Evolutionary conservation across 2,888 invertebrate species (phyloP).

Genomic region (Sarcophaga carnaria): DNA sequence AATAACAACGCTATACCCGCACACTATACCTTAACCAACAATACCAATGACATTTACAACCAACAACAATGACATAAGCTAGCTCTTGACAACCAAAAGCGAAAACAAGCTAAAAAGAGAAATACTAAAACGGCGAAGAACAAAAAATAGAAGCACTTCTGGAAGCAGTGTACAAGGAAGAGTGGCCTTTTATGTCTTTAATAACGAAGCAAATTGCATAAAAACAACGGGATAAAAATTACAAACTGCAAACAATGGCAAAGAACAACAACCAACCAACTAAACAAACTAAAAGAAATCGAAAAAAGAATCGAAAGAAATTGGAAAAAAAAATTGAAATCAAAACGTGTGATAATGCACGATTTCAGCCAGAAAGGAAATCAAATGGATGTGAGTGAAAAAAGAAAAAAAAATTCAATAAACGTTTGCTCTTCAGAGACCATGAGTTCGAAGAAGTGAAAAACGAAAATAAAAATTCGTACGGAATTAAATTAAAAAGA

Average conservation of each 20-base stretch:
- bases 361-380: slow-evolving; percentile 1
- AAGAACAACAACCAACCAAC: background rate
- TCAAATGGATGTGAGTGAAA: background rate
- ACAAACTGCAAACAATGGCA: slow-evolving; percentile 8
- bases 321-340: background rate
- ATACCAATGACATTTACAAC: slow-evolving; percentile 6
- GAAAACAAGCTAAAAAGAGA: background rate
- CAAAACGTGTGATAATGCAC: slow-evolving; percentile 57
- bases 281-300: too few species aligned
- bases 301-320: too few species aligned
- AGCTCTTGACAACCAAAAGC: slow-evolving; percentile 17
- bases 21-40: background rate
- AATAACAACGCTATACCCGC: too few species aligned
- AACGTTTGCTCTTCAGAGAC: background rate
- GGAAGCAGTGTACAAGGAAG: background rate
- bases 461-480: too few species aligned
- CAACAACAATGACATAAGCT: background rate
- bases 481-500: too few species aligned
- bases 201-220: slow-evolving; percentile 21
- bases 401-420: background rate
- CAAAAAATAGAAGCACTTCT: background rate
- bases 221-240: slow-evolving; percentile 16
- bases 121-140: background rate
- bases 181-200: slow-evolving; percentile 26
- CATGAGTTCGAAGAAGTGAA: too few species aligned